Evolutionary conservation across 2,113 vertebrate species (phyloP).

Genomic region (Colaptes auratus): DNA sequence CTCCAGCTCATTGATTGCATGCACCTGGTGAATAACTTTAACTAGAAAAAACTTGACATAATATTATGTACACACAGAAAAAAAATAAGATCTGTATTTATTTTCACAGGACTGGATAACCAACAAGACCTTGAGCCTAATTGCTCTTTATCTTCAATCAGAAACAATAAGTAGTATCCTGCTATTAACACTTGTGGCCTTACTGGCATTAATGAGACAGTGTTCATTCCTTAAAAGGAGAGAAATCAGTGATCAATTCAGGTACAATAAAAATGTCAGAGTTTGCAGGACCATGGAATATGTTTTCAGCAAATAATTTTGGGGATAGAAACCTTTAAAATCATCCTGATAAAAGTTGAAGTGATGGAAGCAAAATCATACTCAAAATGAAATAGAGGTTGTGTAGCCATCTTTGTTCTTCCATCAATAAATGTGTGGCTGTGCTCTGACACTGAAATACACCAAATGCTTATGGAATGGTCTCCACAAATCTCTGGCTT

Average conservation of each 20-base stretch:
- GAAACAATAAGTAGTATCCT: not conserved
- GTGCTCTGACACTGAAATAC: not conserved
- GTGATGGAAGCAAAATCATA: not conserved
- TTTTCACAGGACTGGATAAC: not conserved
- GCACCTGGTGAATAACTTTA: not conserved
- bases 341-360: not conserved
- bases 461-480: not conserved
- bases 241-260: not conserved
- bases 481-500: not conserved
- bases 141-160: not conserved
- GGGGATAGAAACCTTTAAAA: not conserved
- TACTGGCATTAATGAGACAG: not conserved
- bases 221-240: not conserved
- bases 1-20: not conserved
- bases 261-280: not conserved
- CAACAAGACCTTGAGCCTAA: not conserved
- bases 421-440: not conserved
- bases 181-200: not conserved
- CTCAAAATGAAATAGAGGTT: not conserved
- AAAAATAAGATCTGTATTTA: not conserved
- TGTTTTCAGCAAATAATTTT: not conserved
- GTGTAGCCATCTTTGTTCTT: not conserved
- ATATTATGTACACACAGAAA: not conserved
- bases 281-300: not conserved
- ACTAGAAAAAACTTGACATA: not conserved